Evolutionary conservation across 1,140 invertebrate genomes (phyloP).

Genomic region (Philotrypesis tridentata): DNA sequence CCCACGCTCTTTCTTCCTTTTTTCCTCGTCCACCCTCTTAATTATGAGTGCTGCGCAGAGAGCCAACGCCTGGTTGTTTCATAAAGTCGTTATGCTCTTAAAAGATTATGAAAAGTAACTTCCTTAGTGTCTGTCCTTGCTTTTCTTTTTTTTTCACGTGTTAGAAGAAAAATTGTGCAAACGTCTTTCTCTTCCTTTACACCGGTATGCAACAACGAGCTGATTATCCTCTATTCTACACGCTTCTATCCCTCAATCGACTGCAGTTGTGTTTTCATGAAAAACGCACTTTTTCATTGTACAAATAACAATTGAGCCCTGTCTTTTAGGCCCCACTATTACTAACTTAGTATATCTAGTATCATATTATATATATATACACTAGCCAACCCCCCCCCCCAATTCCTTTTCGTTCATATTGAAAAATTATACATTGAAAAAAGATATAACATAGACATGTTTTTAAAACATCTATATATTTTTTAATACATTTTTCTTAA

Average conservation of each 20-base stretch:
- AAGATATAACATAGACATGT: no score
- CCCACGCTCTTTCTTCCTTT: background rate
- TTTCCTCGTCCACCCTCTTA: conserved; percentile 42
- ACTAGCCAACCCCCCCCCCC: no score
- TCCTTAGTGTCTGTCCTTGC: background rate
- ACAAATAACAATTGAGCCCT: conserved; percentile 10
- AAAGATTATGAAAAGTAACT: conserved; percentile 48
- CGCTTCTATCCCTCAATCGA: background rate
- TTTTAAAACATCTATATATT: no score
- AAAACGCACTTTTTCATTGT: background rate
- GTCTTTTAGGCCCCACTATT: background rate
- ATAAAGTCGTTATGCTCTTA: conserved; percentile 46
- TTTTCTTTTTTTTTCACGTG: background rate
- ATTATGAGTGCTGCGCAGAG: conserved; percentile 49
- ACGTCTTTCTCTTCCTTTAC: background rate
- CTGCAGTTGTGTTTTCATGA: background rate
- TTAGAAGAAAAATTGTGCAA: background rate
- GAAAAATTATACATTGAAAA: no score
- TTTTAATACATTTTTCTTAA: no score
- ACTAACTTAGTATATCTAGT: background rate
- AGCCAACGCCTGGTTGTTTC: conserved; percentile 20
- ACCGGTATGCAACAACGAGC: background rate
- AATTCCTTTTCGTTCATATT: no score
- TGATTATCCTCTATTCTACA: background rate
- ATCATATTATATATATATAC: no score